Evolutionary conservation across 2,113 vertebrate genomes (phyloP).

Genomic region (Clarias batrachus): DNA sequence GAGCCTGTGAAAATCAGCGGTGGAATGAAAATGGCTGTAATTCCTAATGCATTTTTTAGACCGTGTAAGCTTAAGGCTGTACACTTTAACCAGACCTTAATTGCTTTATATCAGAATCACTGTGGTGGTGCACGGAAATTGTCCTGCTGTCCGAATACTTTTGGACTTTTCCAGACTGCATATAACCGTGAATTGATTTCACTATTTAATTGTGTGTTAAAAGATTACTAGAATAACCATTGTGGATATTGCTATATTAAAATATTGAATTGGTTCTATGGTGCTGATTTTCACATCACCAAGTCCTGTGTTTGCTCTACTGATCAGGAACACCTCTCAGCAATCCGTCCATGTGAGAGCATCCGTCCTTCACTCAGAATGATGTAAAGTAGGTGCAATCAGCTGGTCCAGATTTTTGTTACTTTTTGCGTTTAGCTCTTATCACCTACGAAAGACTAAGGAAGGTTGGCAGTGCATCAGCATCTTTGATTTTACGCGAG

Average conservation of each 20-base stretch:
- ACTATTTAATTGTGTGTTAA: background rate
- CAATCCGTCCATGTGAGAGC: background rate
- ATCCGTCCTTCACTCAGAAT: slow-evolving; percentile 5
- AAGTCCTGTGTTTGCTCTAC: background rate
- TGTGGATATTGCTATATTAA: no score
- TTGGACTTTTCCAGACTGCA: no score
- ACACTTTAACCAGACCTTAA: no score
- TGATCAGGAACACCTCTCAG: background rate
- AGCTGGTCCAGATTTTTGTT: slow-evolving; percentile 1
- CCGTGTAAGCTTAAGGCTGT: no score
- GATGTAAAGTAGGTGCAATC: slow-evolving; percentile 42
- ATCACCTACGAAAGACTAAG: background rate
- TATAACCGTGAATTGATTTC: background rate
- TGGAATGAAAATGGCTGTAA: no score
- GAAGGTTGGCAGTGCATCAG: background rate
- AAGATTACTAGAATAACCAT: background rate
- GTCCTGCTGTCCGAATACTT: no score
- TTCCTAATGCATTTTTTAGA: no score
- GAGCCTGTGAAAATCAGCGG: no score
- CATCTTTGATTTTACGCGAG: background rate
- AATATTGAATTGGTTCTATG: background rate
- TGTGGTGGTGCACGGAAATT: no score
- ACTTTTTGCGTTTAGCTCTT: slow-evolving; percentile 28
- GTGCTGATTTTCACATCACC: background rate
- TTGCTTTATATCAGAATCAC: no score